These are phyloP conservation scores for Temnothorax nylanderi DNA, from an alignment of 1,140 invertebrate species.

Conservation along the genomic window DNA sequence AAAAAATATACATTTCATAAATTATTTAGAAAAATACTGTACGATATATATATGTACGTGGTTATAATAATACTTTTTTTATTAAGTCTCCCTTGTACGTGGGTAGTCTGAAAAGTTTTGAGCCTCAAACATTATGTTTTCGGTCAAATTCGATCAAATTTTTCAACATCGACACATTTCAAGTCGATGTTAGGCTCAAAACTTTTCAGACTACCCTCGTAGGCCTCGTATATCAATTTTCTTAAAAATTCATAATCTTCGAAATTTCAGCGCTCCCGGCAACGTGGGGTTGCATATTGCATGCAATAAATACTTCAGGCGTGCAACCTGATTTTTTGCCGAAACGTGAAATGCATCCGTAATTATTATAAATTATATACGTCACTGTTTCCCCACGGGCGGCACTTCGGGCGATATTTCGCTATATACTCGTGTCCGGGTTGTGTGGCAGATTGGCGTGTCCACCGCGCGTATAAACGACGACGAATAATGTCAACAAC, in stretches of 20 bases:
- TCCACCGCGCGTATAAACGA: slow-evolving; percentile 48
- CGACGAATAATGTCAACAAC: slow-evolving; percentile 68
- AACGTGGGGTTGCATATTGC: background rate
- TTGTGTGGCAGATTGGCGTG: slow-evolving; percentile 43
- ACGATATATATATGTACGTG: background rate
- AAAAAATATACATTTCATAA: background rate
- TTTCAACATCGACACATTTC: no score
- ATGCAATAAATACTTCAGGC: slow-evolving; percentile 50
- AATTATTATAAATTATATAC: slow-evolving; percentile 47
- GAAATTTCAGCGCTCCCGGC: background rate
- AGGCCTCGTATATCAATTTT: background rate
- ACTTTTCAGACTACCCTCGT: no score
- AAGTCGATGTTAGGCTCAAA: no score
- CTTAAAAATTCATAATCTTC: background rate
- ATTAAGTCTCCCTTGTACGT: background rate
- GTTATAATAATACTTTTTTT: background rate
- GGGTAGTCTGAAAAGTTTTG: no score
- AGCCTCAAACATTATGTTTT: no score
- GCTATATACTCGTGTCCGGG: slow-evolving; percentile 25
- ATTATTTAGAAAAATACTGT: background rate
- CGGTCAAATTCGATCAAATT: no score
- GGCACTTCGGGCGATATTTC: slow-evolving; percentile 56
- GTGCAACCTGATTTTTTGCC: background rate
- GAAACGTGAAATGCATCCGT: slow-evolving; percentile 36
- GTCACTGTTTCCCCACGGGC: slow-evolving; percentile 42